A percentile compares a stretch with the other conserved stretches of the same genome.
Evolutionary conservation across 2,113 vertebrate species (phyloP).

Genomic region (Tenrec ecaudatus): DNA sequence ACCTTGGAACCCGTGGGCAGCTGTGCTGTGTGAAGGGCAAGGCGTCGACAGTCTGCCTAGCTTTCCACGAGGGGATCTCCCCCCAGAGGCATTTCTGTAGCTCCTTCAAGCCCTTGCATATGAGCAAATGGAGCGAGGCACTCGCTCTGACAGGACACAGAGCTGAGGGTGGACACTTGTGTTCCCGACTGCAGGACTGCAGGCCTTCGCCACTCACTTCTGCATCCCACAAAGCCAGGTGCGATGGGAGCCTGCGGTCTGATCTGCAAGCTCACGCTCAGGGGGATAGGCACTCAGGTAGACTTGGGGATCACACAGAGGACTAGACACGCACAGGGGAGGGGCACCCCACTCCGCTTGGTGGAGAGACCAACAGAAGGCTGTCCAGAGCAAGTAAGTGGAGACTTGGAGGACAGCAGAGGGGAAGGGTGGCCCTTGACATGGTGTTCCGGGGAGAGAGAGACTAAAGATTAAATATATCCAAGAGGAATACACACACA

Average conservation of each 20-base stretch:
- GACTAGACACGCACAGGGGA: not conserved
- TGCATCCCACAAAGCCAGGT: not conserved
- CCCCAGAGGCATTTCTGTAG: constrained; percentile 58
- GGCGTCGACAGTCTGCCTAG: constrained; percentile 42
- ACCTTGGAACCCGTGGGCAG: constrained; percentile 36
- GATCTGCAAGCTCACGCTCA: not conserved
- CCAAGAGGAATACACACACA: not conserved
- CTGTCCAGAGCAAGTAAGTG: not conserved
- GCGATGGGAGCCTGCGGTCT: not conserved
- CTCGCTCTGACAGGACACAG: no score
- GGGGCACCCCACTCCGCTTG: not conserved
- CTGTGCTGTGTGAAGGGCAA: constrained; percentile 5
- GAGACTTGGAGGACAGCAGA: not conserved
- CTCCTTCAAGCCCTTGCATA: constrained; percentile 53
- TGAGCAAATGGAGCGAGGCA: not conserved
- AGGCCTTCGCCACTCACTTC: not conserved
- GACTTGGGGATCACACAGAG: not conserved
- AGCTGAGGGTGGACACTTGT: no score
- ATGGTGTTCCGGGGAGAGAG: not conserved
- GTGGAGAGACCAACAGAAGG: not conserved
- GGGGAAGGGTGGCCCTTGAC: accelerated
- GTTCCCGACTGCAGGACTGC: not conserved
- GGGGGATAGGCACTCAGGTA: not conserved
- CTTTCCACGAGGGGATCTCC: constrained; percentile 64
- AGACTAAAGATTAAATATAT: not conserved